A percentile compares a stretch with the other conserved stretches of the same genome.
Conservation (phyloP, 2,113 vertebrate species). For the Pluvianellus socialis region DNA sequence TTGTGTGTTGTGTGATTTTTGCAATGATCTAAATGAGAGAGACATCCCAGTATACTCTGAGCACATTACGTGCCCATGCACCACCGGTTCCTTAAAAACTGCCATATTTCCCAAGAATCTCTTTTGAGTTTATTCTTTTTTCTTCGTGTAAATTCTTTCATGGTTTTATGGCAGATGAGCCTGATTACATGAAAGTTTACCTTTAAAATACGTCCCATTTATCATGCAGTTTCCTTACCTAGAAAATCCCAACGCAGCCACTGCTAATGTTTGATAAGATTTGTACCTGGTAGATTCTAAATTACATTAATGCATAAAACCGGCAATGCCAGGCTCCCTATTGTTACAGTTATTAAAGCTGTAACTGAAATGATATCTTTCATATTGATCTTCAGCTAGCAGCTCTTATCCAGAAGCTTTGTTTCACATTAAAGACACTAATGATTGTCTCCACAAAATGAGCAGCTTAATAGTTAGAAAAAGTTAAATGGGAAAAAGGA, state of each 20-base stretch:
- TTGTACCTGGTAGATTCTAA: slow-evolving; percentile 78
- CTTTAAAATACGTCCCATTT: slow-evolving; percentile 40
- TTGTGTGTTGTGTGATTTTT: neutral
- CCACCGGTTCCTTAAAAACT: neutral
- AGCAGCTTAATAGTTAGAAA: slow-evolving; percentile 71
- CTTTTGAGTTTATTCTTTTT: neutral
- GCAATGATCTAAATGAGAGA: neutral
- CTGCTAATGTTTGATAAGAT: slow-evolving; percentile 65
- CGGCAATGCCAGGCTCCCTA: slow-evolving; percentile 73
- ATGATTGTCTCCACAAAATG: slow-evolving; percentile 74
- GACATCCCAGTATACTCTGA: neutral
- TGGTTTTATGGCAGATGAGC: slow-evolving; percentile 7
- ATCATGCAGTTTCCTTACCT: slow-evolving; percentile 60
- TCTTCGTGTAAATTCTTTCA: slow-evolving; percentile 25
- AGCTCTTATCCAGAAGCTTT: slow-evolving; percentile 78
- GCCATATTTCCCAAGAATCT: neutral
- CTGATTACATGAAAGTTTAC: slow-evolving; percentile 56
- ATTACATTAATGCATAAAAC: slow-evolving; percentile 78
- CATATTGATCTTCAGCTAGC: slow-evolving; percentile 78
- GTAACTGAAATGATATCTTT: slow-evolving; percentile 73
- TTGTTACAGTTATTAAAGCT: slow-evolving; percentile 77
- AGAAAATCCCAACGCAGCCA: slow-evolving; percentile 60
- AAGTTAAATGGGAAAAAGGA: slow-evolving; percentile 59
- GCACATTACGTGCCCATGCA: rapidly evolving
- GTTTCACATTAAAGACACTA: slow-evolving; percentile 76